Evolutionary conservation across 1,140 invertebrate species (phyloP).

Genomic region (Bombus breviceps): DNA sequence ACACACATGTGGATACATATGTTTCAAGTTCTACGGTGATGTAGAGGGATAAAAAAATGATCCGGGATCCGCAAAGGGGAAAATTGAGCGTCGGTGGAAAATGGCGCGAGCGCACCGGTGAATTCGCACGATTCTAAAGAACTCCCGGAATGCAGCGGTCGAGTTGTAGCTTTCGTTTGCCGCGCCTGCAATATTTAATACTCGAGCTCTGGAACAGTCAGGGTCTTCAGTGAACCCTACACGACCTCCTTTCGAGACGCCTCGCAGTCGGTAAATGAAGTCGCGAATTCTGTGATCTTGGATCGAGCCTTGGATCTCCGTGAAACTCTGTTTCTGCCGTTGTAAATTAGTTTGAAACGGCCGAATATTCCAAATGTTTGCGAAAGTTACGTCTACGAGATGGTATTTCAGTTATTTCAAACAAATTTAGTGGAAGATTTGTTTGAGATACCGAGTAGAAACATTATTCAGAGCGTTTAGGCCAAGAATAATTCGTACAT

Average conservation of each 20-base stretch:
- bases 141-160: constrained; percentile 51
- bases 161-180: constrained; percentile 57
- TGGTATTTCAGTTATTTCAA: not conserved
- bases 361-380: not conserved
- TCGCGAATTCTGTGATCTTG: constrained; percentile 31
- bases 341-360: not conserved
- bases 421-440: no score
- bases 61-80: constrained; percentile 6
- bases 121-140: constrained; percentile 50
- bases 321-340: not conserved
- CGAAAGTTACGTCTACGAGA: no score
- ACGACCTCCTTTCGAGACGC: constrained; percentile 49
- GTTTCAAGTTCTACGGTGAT: not conserved
- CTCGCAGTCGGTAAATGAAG: constrained; percentile 31
- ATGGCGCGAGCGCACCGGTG: constrained; percentile 29
- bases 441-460: no score
- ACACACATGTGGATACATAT: not conserved
- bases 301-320: not conserved
- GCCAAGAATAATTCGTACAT: no score
- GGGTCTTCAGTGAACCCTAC: constrained; percentile 46
- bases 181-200: constrained; percentile 56
- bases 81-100: constrained; percentile 38
- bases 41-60: not conserved
- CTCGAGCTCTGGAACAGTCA: constrained; percentile 44
- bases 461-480: no score